A percentile compares a stretch with the other conserved stretches of the same genome.
Evolutionary conservation across 2,888 invertebrate species (phyloP).

Genomic region (Nowickia ferox): DNA sequence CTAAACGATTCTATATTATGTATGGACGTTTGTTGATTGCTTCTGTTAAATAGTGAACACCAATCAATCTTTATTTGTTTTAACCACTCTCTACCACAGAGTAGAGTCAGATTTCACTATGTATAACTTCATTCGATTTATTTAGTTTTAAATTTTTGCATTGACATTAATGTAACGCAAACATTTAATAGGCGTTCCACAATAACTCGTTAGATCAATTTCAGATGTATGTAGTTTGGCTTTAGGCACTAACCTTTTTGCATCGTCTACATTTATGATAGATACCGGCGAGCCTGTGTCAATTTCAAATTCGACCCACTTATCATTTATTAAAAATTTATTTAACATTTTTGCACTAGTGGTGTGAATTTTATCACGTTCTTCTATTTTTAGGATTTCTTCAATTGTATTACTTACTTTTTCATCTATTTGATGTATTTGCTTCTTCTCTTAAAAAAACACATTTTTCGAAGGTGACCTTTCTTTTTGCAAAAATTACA

Average conservation of each 20-base stretch:
- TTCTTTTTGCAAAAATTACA: constrained; percentile 43
- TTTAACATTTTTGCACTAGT: neutral
- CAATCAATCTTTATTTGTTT: constrained; percentile 23
- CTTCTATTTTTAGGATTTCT: constrained; percentile 25
- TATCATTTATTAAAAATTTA: neutral
- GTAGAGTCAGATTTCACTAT: constrained; percentile 10
- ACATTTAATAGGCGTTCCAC: constrained; percentile 38
- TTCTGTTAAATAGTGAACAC: constrained; percentile 7
- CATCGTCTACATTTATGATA: constrained; percentile 38
- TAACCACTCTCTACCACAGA: constrained; percentile 35
- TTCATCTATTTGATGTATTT: constrained; percentile 32
- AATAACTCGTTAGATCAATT: constrained; percentile 20
- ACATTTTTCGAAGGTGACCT: constrained; percentile 43
- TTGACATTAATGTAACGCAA: constrained; percentile 38
- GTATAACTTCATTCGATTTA: neutral
- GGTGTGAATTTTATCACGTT: neutral
- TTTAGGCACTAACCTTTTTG: constrained; percentile 14
- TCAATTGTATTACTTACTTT: neutral
- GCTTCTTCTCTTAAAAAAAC: constrained; percentile 40
- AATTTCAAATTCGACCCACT: constrained; percentile 37
- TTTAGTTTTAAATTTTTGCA: constrained; percentile 11
- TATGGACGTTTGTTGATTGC: neutral
- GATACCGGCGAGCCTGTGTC: neutral
- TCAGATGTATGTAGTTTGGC: constrained; percentile 27
- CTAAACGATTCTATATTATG: neutral